Conservation (phyloP, 2,797 vertebrate species). For the Tadarida brasiliensis region DNA sequence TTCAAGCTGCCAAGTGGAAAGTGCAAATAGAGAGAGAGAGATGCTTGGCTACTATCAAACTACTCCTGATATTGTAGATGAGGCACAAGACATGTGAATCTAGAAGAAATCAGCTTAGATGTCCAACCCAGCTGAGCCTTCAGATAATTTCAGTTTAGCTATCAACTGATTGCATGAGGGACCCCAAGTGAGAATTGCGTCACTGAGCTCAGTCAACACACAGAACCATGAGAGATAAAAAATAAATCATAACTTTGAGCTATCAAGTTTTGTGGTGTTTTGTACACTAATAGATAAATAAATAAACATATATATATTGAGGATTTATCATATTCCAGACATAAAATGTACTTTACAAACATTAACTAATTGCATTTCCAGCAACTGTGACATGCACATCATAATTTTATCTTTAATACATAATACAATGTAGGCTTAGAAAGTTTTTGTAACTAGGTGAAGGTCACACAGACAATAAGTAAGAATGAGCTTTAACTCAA, state of each 20-base stretch:
- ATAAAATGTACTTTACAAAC: not conserved
- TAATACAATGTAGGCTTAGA: not conserved
- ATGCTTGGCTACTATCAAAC: not conserved
- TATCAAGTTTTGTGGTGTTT: not conserved
- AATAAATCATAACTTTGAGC: not conserved
- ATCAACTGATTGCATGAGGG: not conserved
- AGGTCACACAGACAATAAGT: not conserved
- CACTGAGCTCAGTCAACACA: not conserved
- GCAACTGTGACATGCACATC: not conserved
- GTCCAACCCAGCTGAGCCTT: not conserved
- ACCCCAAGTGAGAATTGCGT: not conserved
- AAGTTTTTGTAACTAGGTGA: not conserved
- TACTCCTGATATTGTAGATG: not conserved
- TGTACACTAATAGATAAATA: not conserved
- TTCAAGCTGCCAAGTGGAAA: not conserved
- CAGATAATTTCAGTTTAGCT: not conserved
- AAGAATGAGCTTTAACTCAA: not conserved
- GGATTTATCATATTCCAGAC: not conserved
- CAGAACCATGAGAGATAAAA: not conserved
- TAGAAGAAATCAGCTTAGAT: not conserved
- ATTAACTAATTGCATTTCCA: not conserved
- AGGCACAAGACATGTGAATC: not conserved
- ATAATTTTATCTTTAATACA: constrained; percentile 13
- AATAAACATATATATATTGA: not conserved
- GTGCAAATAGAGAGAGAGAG: not conserved